phyloP scores from a whole-genome alignment of 2,888 invertebrate species.

The Tupiocoris notatus region DNA sequence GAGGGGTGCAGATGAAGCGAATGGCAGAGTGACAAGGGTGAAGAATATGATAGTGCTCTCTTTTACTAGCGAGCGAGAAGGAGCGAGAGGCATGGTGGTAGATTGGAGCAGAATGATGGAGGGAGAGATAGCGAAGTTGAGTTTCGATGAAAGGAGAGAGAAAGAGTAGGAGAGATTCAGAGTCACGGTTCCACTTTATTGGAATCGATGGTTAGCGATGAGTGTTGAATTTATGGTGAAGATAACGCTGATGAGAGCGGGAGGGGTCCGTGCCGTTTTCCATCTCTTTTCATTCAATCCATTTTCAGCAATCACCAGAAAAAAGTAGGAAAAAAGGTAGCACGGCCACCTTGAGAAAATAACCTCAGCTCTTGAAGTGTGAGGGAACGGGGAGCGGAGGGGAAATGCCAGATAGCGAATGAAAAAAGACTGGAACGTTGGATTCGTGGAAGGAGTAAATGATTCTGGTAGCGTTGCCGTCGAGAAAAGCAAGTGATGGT shows the following conservation, averaged over 20 bases:
- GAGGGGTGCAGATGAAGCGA: background rate
- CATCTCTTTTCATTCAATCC: background rate
- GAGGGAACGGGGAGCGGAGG: no score
- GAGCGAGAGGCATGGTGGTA: no score
- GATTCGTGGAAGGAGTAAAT: background rate
- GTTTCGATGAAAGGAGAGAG: background rate
- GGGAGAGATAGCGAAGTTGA: background rate
- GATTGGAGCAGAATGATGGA: no score
- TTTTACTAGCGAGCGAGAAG: no score
- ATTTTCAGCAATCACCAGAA: background rate
- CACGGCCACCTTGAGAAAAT: background rate
- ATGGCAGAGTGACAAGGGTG: background rate
- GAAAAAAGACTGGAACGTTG: no score
- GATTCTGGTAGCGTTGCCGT: no score
- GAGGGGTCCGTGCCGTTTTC: background rate
- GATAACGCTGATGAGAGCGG: background rate
- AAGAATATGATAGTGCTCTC: no score
- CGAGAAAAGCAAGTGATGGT: no score
- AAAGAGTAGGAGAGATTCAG: no score
- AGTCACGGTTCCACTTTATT: background rate
- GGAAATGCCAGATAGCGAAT: background rate
- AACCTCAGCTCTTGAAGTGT: background rate
- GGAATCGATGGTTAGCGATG: constrained; percentile 11
- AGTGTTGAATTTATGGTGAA: constrained; percentile 13
- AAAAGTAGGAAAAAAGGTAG: background rate